Percentiles rank a stretch among this genome's conserved stretches.
Evolutionary conservation across 2,113 vertebrate genomes (phyloP).

Genomic region (Carollia perspicillata): DNA sequence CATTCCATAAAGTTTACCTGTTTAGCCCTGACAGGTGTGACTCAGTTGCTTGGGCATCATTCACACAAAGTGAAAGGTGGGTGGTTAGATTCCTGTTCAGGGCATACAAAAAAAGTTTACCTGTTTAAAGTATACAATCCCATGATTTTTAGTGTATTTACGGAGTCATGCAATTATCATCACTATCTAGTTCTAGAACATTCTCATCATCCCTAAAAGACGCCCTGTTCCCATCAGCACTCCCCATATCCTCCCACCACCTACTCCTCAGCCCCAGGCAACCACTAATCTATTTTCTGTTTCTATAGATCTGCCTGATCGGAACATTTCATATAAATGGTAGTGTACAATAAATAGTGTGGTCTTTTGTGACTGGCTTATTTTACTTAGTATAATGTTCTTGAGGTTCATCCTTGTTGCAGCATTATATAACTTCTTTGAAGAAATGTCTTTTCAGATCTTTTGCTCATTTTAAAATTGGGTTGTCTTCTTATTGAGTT

Average conservation of each 20-base stretch:
- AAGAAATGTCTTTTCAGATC: not conserved
- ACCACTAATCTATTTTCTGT: not conserved
- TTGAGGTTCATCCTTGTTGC: not conserved
- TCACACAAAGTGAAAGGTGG: too few relatives aligned
- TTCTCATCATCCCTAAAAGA: not conserved
- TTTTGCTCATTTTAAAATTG: not conserved
- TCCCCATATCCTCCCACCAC: not conserved
- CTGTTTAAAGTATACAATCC: not conserved
- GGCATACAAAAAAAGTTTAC: not conserved
- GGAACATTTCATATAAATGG: not conserved
- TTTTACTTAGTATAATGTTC: slow-evolving; percentile 11
- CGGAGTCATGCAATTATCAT: not conserved
- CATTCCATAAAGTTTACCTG: not conserved
- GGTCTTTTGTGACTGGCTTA: not conserved
- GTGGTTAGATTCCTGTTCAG: too few relatives aligned
- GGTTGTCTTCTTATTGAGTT: not conserved
- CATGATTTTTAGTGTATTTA: not conserved
- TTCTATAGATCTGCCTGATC: not conserved
- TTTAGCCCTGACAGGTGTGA: too few relatives aligned
- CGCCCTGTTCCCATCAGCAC: not conserved
- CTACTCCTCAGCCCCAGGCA: not conserved
- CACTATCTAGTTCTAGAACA: slow-evolving; percentile 26
- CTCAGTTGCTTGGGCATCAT: too few relatives aligned
- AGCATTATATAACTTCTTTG: not conserved
- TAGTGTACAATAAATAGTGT: not conserved